Percentiles rank a stretch among this genome's conserved stretches.
These are phyloP conservation scores for Styela plicata DNA, from an alignment of 23 tunicate genomes.

Conservation along the genomic window DNA sequence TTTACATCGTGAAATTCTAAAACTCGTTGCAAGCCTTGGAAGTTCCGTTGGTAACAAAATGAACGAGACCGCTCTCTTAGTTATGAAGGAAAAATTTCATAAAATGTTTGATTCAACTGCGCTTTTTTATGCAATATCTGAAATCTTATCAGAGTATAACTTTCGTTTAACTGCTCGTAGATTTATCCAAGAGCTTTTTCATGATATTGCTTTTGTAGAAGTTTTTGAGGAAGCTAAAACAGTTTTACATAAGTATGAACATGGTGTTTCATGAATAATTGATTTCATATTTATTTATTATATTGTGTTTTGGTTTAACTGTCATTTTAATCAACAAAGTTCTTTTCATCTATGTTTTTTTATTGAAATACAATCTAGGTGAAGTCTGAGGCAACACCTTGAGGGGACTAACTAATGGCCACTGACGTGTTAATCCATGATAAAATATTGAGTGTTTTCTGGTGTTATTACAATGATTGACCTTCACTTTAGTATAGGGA, in stretches of 20 bases:
- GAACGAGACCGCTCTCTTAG: conserved; percentile 67
- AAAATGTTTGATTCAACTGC: conserved; percentile 63
- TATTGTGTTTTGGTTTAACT: too few species aligned
- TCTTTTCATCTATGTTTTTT: too few species aligned
- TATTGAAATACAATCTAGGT: too few species aligned
- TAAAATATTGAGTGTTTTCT: too few species aligned
- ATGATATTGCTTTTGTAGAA: conserved; percentile 73
- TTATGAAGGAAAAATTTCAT: conserved; percentile 75
- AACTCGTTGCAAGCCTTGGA: conserved; percentile 61
- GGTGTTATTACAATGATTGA: too few species aligned
- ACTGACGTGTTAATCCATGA: too few species aligned
- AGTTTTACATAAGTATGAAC: conserved; percentile 8
- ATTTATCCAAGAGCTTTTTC: conserved; percentile 90
- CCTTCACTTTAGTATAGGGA: too few species aligned
- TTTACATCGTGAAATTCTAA: conserved; percentile 61
- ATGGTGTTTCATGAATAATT: neutral
- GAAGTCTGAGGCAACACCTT: too few species aligned
- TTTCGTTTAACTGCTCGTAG: conserved; percentile 67
- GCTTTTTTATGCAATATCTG: conserved; percentile 57
- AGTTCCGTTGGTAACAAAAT: conserved; percentile 79
- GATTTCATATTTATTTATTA: too few species aligned
- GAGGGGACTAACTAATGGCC: too few species aligned
- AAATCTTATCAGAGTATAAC: conserved; percentile 65
- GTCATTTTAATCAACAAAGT: too few species aligned
- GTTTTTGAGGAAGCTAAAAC: conserved; percentile 24